Conservation (phyloP, 2,888 invertebrate genomes). For the Apomyelois bistriatella region DNA sequence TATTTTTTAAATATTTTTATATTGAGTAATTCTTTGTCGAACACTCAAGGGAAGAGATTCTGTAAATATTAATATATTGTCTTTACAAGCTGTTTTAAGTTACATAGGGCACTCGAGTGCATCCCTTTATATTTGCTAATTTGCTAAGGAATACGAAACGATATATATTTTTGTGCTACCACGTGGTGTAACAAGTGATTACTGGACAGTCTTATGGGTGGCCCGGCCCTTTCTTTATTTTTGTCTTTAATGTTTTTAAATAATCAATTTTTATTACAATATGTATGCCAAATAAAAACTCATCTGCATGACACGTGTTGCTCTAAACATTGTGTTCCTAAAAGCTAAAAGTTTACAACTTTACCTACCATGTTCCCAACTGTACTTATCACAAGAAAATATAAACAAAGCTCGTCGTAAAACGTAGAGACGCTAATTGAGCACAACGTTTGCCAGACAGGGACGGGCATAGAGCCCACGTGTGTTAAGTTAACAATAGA, state of each 20-base stretch:
- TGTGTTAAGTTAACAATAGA: conserved; percentile 74
- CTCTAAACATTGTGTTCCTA: conserved; percentile 30
- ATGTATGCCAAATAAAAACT: conserved; percentile 5
- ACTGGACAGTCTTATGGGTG: background rate
- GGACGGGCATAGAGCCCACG: conserved; percentile 57
- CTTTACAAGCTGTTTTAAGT: background rate
- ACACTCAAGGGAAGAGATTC: background rate
- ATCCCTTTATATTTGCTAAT: background rate
- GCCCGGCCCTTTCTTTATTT: background rate
- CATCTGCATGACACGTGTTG: conserved; percentile 49
- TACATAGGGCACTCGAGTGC: background rate
- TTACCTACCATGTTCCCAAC: conserved; percentile 31
- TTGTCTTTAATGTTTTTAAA: background rate
- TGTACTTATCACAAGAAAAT: conserved; percentile 53
- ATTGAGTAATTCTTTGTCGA: conserved; percentile 2
- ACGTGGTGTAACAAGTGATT: too few relatives aligned
- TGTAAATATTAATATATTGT: background rate
- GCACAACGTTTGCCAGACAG: conserved; percentile 37
- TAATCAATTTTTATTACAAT: background rate
- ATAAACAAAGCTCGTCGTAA: conserved; percentile 63
- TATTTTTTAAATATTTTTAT: conserved; percentile 4
- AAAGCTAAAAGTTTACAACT: conserved; percentile 43
- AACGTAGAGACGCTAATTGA: conserved; percentile 37
- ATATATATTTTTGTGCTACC: too few relatives aligned
- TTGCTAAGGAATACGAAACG: too few relatives aligned